Evolutionary conservation across 2,113 vertebrate genomes (phyloP).

Genomic region (Poecilia latipinna): DNA sequence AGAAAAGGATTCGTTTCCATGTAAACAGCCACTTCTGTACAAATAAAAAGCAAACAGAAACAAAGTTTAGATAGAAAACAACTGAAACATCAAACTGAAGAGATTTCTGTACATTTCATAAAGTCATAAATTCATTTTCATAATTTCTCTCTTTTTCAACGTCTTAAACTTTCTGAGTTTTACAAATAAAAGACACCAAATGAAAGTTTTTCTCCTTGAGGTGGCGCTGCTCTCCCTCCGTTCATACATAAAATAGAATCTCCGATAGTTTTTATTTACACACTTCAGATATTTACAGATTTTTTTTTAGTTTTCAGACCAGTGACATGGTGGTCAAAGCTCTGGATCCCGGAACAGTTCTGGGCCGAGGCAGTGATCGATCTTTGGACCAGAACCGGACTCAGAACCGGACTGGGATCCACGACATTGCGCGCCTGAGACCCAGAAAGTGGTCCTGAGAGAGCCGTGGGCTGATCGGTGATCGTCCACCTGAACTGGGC

Average conservation of each 20-base stretch:
- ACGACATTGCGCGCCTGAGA: constrained; percentile 3
- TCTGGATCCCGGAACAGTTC: constrained; percentile 23
- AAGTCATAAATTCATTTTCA: constrained; percentile 39
- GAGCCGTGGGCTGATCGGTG: not conserved
- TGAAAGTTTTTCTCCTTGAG: constrained; percentile 71
- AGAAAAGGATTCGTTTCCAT: constrained; percentile 56
- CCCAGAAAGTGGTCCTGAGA: constrained; percentile 75
- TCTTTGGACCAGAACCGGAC: not conserved
- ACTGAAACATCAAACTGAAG: constrained; percentile 56
- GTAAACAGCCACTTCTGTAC: constrained; percentile 84
- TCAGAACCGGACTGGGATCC: constrained; percentile 16
- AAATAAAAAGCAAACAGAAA: constrained; percentile 65
- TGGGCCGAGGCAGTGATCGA: constrained; percentile 18
- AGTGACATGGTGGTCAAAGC: not conserved
- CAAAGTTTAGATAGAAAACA: constrained; percentile 61
- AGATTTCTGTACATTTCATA: constrained; percentile 68
- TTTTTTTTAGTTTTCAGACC: constrained; percentile 43
- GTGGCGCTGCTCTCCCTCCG: constrained; percentile 52
- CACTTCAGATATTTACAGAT: not conserved
- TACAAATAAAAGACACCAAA: constrained; percentile 63
- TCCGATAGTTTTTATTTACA: constrained; percentile 83
- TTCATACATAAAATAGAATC: constrained; percentile 83
- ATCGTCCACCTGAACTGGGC: not conserved
- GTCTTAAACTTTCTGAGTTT: constrained; percentile 53
- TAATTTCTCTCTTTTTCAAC: constrained; percentile 11